Evolutionary conservation across 2,113 vertebrate species (phyloP).

Genomic region (Pungitius pungitius): DNA sequence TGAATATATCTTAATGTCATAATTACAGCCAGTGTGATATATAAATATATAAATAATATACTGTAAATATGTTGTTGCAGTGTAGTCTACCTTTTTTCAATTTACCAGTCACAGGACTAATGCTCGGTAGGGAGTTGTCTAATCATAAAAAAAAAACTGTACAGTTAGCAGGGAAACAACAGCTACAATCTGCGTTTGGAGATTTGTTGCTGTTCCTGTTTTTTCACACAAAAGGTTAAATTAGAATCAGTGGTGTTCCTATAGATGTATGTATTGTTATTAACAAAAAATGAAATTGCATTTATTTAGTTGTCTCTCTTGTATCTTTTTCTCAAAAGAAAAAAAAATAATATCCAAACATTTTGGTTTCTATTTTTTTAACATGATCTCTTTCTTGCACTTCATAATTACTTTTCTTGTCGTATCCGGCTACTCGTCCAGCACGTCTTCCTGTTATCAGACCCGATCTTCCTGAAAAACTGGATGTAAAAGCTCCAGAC

Average conservation of each 20-base stretch:
- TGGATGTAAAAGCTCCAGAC: slow-evolving; percentile 38
- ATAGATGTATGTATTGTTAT: slow-evolving; percentile 88
- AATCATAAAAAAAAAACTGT: slow-evolving; percentile 86
- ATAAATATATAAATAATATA: slow-evolving; percentile 87
- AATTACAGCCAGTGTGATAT: slow-evolving; percentile 81
- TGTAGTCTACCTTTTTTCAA: slow-evolving; percentile 89
- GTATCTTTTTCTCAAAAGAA: slow-evolving; percentile 61
- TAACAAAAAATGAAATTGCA: slow-evolving; percentile 76
- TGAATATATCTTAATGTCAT: slow-evolving; percentile 81
- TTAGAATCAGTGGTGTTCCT: slow-evolving; percentile 91
- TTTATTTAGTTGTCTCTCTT: slow-evolving; percentile 77
- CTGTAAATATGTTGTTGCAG: slow-evolving; percentile 98
- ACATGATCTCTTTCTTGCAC: slow-evolving; percentile 50
- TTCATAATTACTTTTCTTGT: slow-evolving; percentile 45
- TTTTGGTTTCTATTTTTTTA: slow-evolving; percentile 71
- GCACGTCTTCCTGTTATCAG: slow-evolving; percentile 33
- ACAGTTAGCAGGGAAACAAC: slow-evolving; percentile 89
- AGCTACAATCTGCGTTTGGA: slow-evolving; percentile 79
- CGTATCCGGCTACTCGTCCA: slow-evolving; percentile 32
- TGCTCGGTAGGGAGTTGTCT: slow-evolving; percentile 89
- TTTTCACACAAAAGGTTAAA: slow-evolving; percentile 87
- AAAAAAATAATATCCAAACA: slow-evolving; percentile 50
- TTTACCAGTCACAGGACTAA: slow-evolving; percentile 94
- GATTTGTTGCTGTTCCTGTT: slow-evolving; percentile 82
- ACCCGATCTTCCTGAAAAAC: slow-evolving; percentile 32